These are phyloP conservation scores for Parauchenoglanis ngamensis DNA, from an alignment of 2,797 vertebrate species.

Conservation along the genomic window DNA sequence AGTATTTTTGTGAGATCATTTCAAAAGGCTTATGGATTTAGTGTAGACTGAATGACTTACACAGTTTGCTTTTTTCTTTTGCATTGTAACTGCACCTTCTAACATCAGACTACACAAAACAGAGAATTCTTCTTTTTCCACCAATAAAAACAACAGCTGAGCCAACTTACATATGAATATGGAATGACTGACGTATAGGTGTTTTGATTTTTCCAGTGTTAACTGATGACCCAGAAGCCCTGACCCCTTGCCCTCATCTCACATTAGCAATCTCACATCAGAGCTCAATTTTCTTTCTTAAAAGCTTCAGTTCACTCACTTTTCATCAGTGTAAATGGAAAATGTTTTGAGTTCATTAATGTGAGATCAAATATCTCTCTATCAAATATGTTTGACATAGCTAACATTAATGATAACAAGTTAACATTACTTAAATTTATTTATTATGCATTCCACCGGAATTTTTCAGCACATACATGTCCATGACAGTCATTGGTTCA, in stretches of 20 bases:
- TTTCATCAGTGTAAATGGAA: not conserved
- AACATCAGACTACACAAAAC: not conserved
- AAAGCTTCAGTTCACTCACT: not conserved
- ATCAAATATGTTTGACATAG: not conserved
- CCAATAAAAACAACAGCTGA: not conserved
- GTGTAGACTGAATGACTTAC: not conserved
- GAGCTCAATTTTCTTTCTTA: not conserved
- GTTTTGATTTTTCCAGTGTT: not conserved
- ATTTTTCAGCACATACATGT: not conserved
- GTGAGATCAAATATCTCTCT: not conserved
- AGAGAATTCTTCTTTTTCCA: not conserved
- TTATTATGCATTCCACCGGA: not conserved
- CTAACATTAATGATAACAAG: not conserved
- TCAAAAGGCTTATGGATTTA: not conserved
- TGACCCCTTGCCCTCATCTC: not conserved
- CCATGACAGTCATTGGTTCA: slow-evolving; percentile 2
- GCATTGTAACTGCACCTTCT: not conserved
- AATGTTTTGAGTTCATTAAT: not conserved
- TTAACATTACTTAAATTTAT: not conserved
- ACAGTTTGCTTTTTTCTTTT: not conserved
- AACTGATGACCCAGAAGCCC: not conserved
- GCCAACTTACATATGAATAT: not conserved
- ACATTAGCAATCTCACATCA: not conserved
- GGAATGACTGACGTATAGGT: not conserved
- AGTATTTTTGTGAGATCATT: not conserved